Evolutionary conservation across 2,113 vertebrate species (phyloP).

Genomic region (Oryzias curvinotus): DNA sequence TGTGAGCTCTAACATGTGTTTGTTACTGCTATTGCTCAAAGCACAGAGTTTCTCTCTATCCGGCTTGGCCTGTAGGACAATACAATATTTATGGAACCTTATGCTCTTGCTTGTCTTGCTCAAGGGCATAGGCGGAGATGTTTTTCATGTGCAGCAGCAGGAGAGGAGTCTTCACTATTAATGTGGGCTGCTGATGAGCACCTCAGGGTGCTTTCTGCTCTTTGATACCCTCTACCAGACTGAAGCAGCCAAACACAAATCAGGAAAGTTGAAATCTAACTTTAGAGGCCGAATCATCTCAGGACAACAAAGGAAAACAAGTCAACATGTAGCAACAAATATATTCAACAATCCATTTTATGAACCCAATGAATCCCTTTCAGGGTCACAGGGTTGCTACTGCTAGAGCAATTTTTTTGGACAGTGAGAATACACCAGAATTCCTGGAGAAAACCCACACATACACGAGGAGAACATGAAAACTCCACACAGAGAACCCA

Average conservation of each 20-base stretch:
- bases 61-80: slow-evolving; percentile 34
- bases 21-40: neutral
- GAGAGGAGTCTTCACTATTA: slow-evolving; percentile 38
- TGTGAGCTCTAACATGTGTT: slow-evolving; percentile 34
- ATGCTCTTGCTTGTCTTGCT: slow-evolving; percentile 44
- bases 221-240: slow-evolving; percentile 11
- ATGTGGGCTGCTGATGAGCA: slow-evolving; percentile 29
- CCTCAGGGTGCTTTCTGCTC: slow-evolving; percentile 17
- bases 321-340: slow-evolving; percentile 2
- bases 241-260: slow-evolving; percentile 31
- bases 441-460: no score
- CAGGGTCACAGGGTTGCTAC: no score
- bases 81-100: slow-evolving; percentile 60
- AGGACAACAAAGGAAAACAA: slow-evolving; percentile 7
- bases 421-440: no score
- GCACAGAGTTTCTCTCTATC: slow-evolving; percentile 15
- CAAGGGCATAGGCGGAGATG: slow-evolving; percentile 33
- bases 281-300: slow-evolving; percentile 29
- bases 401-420: no score
- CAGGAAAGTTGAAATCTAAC: slow-evolving; percentile 37
- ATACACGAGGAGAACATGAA: no score
- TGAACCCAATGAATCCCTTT: no score
- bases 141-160: slow-evolving; percentile 35
- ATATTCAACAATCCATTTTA: neutral
- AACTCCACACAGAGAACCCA: no score